Evolutionary conservation across 2,888 invertebrate genomes (phyloP).

Genomic region (Proisotoma minuta): DNA sequence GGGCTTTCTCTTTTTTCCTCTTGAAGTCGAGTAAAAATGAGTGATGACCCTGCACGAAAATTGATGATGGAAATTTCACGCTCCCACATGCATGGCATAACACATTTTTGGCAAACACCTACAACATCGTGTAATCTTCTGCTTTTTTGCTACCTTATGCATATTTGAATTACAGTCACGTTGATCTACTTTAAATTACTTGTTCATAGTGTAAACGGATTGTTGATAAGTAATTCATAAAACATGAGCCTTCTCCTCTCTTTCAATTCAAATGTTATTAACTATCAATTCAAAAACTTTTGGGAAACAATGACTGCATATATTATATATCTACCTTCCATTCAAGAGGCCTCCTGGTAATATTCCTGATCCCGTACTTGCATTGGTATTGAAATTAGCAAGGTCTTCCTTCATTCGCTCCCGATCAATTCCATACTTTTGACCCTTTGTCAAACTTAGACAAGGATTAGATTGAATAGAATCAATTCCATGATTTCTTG

Average conservation of each 20-base stretch:
- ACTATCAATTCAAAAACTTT: not conserved
- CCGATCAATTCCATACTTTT: slow-evolving; percentile 15
- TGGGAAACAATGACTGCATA: slow-evolving; percentile 1
- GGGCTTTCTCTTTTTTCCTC: too few species aligned
- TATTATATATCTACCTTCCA: not conserved
- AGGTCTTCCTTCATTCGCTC: slow-evolving; percentile 30
- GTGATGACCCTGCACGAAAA: slow-evolving; percentile 5
- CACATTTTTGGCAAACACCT: not conserved
- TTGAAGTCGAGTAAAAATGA: slow-evolving; percentile 7
- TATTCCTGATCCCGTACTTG: not conserved
- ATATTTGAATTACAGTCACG: not conserved
- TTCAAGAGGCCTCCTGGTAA: not conserved
- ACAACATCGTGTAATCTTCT: not conserved
- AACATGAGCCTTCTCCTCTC: not conserved
- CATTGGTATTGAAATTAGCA: slow-evolving; percentile 9
- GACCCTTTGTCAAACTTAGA: not conserved
- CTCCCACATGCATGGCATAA: slow-evolving; percentile 6
- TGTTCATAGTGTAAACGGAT: not conserved
- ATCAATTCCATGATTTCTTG: slow-evolving; percentile 9
- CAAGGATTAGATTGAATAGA: not conserved
- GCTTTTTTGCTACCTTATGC: too few species aligned
- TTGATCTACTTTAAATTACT: slow-evolving; percentile 1
- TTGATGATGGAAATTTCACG: slow-evolving; percentile 14
- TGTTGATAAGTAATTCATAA: slow-evolving; percentile 2
- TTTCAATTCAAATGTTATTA: not conserved